A percentile compares a stretch with the other conserved stretches of the same genome.
Evolutionary conservation across 92 coral and sea anemone species (phyloP).

Genomic region (Plumapathes pennacea): DNA sequence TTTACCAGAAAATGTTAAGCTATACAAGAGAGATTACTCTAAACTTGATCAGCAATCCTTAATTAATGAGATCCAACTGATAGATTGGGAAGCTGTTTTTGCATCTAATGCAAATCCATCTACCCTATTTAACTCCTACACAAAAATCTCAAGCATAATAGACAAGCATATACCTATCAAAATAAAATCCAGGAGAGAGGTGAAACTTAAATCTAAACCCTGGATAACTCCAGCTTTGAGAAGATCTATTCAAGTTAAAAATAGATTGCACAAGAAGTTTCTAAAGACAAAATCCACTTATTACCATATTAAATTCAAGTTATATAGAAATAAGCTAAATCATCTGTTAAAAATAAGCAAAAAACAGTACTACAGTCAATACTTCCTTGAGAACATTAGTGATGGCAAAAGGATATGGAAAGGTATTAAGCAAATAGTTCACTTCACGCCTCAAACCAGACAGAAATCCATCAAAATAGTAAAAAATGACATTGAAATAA

Average conservation of each 20-base stretch:
- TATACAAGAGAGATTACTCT: slow-evolving; percentile 24
- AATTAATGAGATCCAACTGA: slow-evolving; percentile 3
- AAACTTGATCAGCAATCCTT: slow-evolving; percentile 1
- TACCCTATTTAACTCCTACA: slow-evolving; percentile 28
- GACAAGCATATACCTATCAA: slow-evolving; percentile 43
- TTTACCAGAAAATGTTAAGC: slow-evolving; percentile 2
- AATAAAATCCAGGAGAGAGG: slow-evolving; percentile 36
- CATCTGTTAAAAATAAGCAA: slow-evolving; percentile 29
- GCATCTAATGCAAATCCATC: slow-evolving; percentile 14
- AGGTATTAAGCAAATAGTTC: slow-evolving; percentile 32
- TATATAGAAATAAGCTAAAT: slow-evolving; percentile 29
- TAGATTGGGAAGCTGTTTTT: slow-evolving; percentile 21
- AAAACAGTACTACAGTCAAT: slow-evolving; percentile 16
- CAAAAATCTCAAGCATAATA: slow-evolving; percentile 29
- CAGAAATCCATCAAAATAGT: slow-evolving; percentile 28
- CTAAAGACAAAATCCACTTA: slow-evolving; percentile 23
- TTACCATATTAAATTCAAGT: slow-evolving; percentile 32
- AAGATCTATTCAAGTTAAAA: slow-evolving; percentile 32
- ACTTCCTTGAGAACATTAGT: slow-evolving; percentile 17
- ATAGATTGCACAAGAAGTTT: slow-evolving; percentile 11
- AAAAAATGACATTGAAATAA: slow-evolving; percentile 19
- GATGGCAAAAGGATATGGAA: slow-evolving; percentile 29
- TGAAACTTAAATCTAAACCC: slow-evolving; percentile 40
- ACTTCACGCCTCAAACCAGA: slow-evolving; percentile 30
- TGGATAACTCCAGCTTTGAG: slow-evolving; percentile 21